phyloP scores from a whole-genome alignment of 92 coral and sea anemone species.

The Palythoa grandiflora region DNA sequence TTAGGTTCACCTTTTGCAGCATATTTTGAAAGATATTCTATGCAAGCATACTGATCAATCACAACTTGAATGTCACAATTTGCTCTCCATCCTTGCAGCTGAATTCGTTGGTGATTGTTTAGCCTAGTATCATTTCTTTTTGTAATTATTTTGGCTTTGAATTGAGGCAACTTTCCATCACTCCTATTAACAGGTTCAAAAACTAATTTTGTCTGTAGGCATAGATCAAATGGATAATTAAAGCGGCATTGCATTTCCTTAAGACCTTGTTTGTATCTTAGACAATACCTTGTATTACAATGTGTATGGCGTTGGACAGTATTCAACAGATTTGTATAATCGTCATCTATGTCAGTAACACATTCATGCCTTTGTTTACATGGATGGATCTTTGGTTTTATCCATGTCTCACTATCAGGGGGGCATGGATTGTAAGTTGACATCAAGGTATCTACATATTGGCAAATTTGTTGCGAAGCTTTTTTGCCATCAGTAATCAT shows the following conservation, averaged over 20 bases:
- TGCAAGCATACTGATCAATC: conserved; percentile 22
- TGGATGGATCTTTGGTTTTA: conserved; percentile 66
- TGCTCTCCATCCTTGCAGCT: not conserved
- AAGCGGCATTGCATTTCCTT: conserved; percentile 66
- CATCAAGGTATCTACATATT: conserved; percentile 62
- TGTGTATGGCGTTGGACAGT: conserved; percentile 67
- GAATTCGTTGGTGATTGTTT: not conserved
- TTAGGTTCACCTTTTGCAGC: conserved; percentile 59
- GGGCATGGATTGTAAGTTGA: conserved; percentile 62
- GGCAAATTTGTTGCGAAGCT: conserved; percentile 55
- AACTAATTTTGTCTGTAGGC: conserved; percentile 54
- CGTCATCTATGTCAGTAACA: conserved; percentile 52
- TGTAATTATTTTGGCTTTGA: conserved; percentile 58
- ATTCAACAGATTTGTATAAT: conserved; percentile 54
- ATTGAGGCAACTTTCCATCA: conserved; percentile 40
- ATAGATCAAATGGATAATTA: conserved; percentile 66
- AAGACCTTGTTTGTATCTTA: conserved; percentile 46
- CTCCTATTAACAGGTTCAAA: conserved; percentile 62
- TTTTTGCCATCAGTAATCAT: conserved; percentile 58
- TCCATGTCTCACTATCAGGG: conserved; percentile 62
- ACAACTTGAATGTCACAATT: not conserved
- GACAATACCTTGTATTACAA: conserved; percentile 68
- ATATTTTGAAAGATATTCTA: conserved; percentile 31
- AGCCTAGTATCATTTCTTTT: conserved; percentile 49
- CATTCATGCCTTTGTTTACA: conserved; percentile 56